phyloP scores from a whole-genome alignment of 1,140 invertebrate genomes.

The Cyphomyrmex costatus region DNA sequence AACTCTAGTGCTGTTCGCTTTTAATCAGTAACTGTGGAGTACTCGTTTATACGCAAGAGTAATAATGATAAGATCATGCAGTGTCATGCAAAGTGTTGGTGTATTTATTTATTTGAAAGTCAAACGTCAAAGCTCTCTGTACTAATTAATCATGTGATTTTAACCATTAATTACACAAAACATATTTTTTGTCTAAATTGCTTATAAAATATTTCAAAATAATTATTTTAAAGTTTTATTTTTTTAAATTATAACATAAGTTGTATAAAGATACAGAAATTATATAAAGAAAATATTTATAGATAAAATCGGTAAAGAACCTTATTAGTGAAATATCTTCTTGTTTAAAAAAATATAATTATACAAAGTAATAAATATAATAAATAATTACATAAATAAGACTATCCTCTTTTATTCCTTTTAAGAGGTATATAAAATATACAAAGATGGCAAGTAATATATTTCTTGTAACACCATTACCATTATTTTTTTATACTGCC shows the following conservation, averaged over 20 bases:
- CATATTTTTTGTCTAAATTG: not conserved
- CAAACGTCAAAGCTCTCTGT: constrained; percentile 12
- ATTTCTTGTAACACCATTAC: no score
- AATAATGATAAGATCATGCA: constrained; percentile 72
- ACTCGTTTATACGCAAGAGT: constrained; percentile 58
- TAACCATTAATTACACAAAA: not conserved
- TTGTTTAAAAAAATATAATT: not conserved
- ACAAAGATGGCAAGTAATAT: no score
- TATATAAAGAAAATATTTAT: not conserved
- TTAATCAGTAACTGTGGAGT: constrained; percentile 60
- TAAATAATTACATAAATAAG: not conserved
- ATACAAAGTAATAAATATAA: not conserved
- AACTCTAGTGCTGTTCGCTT: constrained; percentile 5
- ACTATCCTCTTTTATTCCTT: not conserved
- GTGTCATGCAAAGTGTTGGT: constrained; percentile 73
- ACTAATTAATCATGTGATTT: not conserved
- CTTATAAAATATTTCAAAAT: not conserved
- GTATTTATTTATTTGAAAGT: constrained; percentile 60
- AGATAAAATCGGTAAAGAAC: not conserved
- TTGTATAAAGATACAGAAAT: not conserved
- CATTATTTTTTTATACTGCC: no score
- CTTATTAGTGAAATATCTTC: not conserved
- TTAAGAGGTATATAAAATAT: not conserved
- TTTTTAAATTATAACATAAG: not conserved
- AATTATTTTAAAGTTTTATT: not conserved